Base-by-base conservation (phyloP, 2,113 vertebrate genomes). In the Litocranius walleri region DNA sequence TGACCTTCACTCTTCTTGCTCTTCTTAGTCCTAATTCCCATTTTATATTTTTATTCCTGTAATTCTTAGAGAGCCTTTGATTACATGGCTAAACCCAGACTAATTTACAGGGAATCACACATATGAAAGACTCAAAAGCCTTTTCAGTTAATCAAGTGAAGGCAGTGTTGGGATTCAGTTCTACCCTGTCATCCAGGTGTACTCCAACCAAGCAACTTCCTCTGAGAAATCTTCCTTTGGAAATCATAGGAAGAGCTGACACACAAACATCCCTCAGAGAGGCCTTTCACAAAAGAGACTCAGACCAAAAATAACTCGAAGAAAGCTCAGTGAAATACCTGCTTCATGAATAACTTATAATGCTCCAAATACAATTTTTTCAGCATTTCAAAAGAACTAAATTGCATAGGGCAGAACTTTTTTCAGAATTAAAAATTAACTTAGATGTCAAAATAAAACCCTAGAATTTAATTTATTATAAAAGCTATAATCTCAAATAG, bases 391-490 rank as follows among this genome's bases (percentile, higher is more conserved):
- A 98, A 98, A 93, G 91, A 97, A 94, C 74, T 97, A 91, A 97
- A 97, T 95, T 97, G 91, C 67, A 81, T 62, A 88, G 81, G 80
- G 78, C 54, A 97, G 93, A 97, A 98, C 84, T 96, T 97, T 96
- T 94, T 88, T 56, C 61, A 95, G 96, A 97, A 97, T 98, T 98
- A 98, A 98, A 98, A 98, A 98, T 98, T 98, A 98, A 97, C 97
- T 98, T 97, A 97, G 96, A 98, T 97, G 97, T 98, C 98, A 98
- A 98, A 98, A 97, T 97, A 98, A 97, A 97, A 97, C 80, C 30
- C 16, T 95, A 90, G 91, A 97, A 98, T 98, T 98, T 98, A 98
- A 98, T 98, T 98, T 97, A 98, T 98, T 96, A 98, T 97, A 98
- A 97, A 98, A 98, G 95, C 97, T 96, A 86, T 96, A 98, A 94